These are phyloP conservation scores for Empidonax alnorum DNA, from an alignment of 2,113 vertebrate species.

Conservation along the genomic window DNA sequence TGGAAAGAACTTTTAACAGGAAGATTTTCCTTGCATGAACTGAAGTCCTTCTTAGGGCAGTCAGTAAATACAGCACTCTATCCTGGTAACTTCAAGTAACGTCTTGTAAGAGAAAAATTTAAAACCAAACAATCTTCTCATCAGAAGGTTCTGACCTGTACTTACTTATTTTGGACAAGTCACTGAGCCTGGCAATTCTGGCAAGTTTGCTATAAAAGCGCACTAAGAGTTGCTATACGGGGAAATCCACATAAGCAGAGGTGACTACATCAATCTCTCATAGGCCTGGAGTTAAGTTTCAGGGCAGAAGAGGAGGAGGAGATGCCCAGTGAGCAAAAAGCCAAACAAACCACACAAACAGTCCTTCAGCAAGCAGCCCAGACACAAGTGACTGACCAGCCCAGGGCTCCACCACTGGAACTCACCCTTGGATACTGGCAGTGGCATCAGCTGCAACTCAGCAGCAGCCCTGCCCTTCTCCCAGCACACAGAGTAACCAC, in stretches of 20 bases:
- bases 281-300: background rate
- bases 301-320: background rate
- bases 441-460: background rate
- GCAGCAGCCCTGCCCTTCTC: background rate
- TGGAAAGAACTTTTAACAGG: background rate
- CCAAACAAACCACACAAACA: background rate
- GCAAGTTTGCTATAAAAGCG: background rate
- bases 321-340: background rate
- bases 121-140: background rate
- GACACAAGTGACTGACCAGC: background rate
- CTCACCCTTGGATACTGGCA: background rate
- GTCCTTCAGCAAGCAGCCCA: background rate
- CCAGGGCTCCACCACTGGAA: background rate
- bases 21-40: background rate
- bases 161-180: background rate
- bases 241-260: background rate
- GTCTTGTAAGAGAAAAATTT: background rate
- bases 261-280: background rate
- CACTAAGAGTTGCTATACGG: rapidly evolving
- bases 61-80: background rate
- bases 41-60: background rate
- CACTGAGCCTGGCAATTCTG: background rate
- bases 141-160: background rate
- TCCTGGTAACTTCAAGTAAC: background rate
- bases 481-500: background rate